Evolutionary conservation across 1,140 invertebrate species (phyloP).

Genomic region (Colletes gigas): DNA sequence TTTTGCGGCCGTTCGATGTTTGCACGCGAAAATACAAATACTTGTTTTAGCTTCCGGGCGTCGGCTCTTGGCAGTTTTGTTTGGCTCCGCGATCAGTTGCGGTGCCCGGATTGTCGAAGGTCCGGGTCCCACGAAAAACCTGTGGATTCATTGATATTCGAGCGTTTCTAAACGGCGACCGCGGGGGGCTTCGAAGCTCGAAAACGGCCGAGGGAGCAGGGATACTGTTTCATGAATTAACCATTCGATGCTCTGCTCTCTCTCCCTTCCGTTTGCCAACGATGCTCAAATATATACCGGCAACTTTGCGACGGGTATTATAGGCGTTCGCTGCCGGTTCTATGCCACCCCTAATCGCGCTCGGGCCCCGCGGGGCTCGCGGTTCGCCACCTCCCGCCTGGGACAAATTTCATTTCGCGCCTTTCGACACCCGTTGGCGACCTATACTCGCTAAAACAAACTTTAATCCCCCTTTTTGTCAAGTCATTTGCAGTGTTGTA

Average conservation of each 20-base stretch:
- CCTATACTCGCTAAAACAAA: no score
- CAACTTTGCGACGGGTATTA: constrained; percentile 58
- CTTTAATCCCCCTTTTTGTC: no score
- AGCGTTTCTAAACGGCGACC: constrained; percentile 46
- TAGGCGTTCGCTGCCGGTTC: constrained; percentile 4
- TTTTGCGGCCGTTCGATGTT: background rate
- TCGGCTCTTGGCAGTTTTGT: no score
- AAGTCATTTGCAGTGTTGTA: no score
- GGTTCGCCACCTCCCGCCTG: no score
- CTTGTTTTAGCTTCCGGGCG: constrained; percentile 7
- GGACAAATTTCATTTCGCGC: no score
- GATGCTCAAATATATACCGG: constrained; percentile 31
- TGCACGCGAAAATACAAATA: constrained; percentile 22
- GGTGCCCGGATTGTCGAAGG: constrained; percentile 8
- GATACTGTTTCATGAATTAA: constrained; percentile 70
- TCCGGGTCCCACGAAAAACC: constrained; percentile 24
- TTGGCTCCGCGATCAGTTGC: background rate
- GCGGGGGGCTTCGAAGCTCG: background rate
- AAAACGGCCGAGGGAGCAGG: constrained; percentile 6
- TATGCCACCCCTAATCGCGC: no score
- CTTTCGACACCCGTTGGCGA: no score
- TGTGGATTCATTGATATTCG: constrained; percentile 59
- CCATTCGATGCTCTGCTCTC: constrained; percentile 43
- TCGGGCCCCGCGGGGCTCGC: no score
- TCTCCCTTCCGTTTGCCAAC: constrained; percentile 17